These are phyloP conservation scores for Anguilla rostrata DNA, from an alignment of 2,113 vertebrate genomes.

Conservation along the genomic window DNA sequence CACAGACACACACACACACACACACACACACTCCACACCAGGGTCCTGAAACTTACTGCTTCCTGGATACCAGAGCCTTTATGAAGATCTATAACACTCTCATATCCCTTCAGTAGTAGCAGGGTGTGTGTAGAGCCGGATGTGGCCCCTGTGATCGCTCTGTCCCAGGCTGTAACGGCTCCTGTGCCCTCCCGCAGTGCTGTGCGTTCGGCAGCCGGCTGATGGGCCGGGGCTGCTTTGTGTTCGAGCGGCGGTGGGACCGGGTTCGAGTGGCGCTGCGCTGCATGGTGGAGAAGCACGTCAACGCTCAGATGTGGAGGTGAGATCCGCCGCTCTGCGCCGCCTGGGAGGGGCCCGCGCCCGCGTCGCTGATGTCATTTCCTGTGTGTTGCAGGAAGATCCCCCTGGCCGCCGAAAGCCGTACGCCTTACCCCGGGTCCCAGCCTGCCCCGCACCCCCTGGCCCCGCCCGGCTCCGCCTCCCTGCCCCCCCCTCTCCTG, in stretches of 20 bases:
- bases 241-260: constrained; percentile 95
- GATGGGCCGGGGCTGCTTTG: constrained; percentile 91
- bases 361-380: constrained; percentile 30
- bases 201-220: constrained; percentile 89
- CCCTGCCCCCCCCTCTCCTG: constrained; percentile 75
- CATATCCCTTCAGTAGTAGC: too few species aligned
- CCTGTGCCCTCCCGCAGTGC: constrained; percentile 64
- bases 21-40: too few species aligned
- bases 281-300: constrained; percentile 95
- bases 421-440: constrained; percentile 66
- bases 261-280: constrained; percentile 89
- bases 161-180: too few species aligned
- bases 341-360: background rate
- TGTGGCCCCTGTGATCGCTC: too few species aligned
- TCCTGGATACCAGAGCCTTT: too few species aligned
- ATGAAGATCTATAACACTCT: too few species aligned
- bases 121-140: too few species aligned
- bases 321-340: constrained; percentile 55
- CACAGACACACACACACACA: background rate
- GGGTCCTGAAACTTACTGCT: too few species aligned
- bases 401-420: constrained; percentile 85
- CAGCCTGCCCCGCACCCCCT: constrained; percentile 73
- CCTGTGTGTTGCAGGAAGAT: constrained; percentile 80
- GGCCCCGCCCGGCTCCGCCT: constrained; percentile 71
- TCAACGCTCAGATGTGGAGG: constrained; percentile 98